phyloP scores from a whole-genome alignment of 2,888 invertebrate genomes.

The Chirona hameri region DNA sequence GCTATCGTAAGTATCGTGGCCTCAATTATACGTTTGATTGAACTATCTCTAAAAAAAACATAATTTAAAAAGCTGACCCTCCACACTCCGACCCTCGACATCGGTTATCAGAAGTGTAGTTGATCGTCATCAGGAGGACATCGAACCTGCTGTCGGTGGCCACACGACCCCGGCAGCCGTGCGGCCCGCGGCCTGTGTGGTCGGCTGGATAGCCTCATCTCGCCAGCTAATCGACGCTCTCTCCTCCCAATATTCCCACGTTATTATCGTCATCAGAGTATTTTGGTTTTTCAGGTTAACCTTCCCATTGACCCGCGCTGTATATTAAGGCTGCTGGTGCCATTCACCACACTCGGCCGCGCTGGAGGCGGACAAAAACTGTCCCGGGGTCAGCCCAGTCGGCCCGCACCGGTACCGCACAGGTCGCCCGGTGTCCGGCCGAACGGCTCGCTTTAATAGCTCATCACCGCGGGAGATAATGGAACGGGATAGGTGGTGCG shows the following conservation, averaged over 20 bases:
- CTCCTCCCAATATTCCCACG: constrained; percentile 23
- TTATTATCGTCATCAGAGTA: background rate
- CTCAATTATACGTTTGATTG: too few relatives aligned
- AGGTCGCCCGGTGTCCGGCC: background rate
- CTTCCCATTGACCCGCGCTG: background rate
- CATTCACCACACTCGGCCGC: background rate
- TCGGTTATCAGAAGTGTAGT: too few relatives aligned
- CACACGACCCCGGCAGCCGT: too few relatives aligned
- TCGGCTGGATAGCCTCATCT: background rate
- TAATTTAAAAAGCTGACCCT: too few relatives aligned
- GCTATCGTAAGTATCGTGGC: too few relatives aligned
- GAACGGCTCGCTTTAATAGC: too few relatives aligned
- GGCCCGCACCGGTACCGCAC: constrained; percentile 1
- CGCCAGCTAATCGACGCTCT: background rate
- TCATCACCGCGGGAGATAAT: too few relatives aligned
- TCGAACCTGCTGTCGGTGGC: too few relatives aligned
- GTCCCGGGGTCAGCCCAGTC: background rate
- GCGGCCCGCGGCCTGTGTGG: background rate
- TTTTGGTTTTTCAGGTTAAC: background rate
- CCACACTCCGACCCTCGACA: too few relatives aligned
- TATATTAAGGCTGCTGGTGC: background rate
- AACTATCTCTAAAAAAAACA: too few relatives aligned
- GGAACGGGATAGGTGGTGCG: too few relatives aligned
- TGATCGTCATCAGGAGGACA: too few relatives aligned
- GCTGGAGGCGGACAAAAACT: background rate